A percentile compares a stretch with the other conserved stretches of the same genome.
phyloP scores from a whole-genome alignment of 1,140 invertebrate species.

The Linepithema humile region DNA sequence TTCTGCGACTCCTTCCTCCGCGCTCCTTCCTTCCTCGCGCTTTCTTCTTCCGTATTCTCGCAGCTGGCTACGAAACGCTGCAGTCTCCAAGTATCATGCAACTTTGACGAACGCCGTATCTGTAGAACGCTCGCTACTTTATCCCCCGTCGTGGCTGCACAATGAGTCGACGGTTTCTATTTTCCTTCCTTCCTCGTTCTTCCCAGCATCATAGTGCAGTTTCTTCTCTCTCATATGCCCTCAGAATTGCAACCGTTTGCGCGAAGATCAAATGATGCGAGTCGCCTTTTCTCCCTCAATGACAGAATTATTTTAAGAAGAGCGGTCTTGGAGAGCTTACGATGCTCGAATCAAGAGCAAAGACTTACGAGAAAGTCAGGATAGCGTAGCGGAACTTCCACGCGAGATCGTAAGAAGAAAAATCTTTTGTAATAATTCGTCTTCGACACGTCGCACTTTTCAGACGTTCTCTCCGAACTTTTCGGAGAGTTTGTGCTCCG shows the following conservation, averaged over 20 bases:
- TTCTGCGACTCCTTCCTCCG: slow-evolving; percentile 12
- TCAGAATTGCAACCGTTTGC: slow-evolving; percentile 35
- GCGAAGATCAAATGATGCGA: slow-evolving; percentile 20
- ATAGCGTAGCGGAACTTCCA: slow-evolving; percentile 17
- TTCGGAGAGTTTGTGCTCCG: background rate
- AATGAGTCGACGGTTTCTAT: slow-evolving; percentile 1
- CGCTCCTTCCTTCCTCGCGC: background rate
- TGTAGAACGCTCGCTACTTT: slow-evolving; percentile 51
- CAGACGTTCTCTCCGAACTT: background rate
- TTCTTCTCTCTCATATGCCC: background rate
- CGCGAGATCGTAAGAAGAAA: slow-evolving; percentile 16
- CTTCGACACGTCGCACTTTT: slow-evolving; percentile 34
- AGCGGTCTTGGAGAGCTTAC: background rate
- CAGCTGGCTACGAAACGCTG: slow-evolving; percentile 26
- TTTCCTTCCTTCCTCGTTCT: background rate
- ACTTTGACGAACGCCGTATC: slow-evolving; percentile 57
- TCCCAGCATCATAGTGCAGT: background rate
- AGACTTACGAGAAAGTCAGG: slow-evolving; percentile 38
- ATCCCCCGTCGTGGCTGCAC: slow-evolving; percentile 30
- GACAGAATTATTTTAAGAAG: slow-evolving; percentile 45
- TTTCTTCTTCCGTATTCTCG: slow-evolving; percentile 25
- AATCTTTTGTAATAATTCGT: slow-evolving; percentile 38
- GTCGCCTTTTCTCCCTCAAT: background rate
- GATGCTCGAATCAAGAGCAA: slow-evolving; percentile 16
- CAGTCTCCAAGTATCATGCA: slow-evolving; percentile 55